A percentile compares a stretch with the other conserved stretches of the same genome.
Conservation (phyloP, 2,797 vertebrate species). For the Eremophila alpestris region DNA sequence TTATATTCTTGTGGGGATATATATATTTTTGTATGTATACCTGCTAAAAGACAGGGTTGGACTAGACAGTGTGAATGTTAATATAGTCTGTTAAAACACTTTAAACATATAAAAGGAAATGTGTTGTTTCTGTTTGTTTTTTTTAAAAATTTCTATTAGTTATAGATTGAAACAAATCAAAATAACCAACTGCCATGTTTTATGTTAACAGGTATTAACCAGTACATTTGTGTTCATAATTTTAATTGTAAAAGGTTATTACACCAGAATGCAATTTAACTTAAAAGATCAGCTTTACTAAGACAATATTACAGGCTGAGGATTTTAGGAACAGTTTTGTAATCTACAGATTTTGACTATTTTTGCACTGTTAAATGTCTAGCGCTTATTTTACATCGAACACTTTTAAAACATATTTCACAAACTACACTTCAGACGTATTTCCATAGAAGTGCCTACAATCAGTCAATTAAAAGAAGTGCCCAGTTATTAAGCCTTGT, state of each 20-base stretch:
- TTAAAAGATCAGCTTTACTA: slow-evolving; percentile 66
- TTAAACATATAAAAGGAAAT: slow-evolving; percentile 27
- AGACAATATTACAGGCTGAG: slow-evolving; percentile 71
- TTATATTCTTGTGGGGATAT: neutral
- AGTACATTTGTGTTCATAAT: slow-evolving; percentile 58
- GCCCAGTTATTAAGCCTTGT: slow-evolving; percentile 48
- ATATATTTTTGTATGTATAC: neutral
- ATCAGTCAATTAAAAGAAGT: slow-evolving; percentile 62
- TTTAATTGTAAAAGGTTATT: slow-evolving; percentile 65
- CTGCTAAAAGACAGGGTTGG: slow-evolving; percentile 18
- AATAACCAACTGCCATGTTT: slow-evolving; percentile 62
- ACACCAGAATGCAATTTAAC: slow-evolving; percentile 67
- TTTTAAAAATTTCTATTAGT: slow-evolving; percentile 49
- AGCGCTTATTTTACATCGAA: slow-evolving; percentile 76
- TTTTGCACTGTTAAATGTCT: slow-evolving; percentile 74
- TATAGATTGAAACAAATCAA: slow-evolving; percentile 39
- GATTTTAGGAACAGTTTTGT: slow-evolving; percentile 66
- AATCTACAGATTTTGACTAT: slow-evolving; percentile 68
- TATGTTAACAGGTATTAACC: slow-evolving; percentile 63
- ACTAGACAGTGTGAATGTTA: slow-evolving; percentile 11
- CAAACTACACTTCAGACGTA: slow-evolving; percentile 70
- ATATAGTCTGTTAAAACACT: neutral
- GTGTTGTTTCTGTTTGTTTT: neutral
- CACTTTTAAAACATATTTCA: slow-evolving; percentile 74
- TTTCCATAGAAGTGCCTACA: slow-evolving; percentile 66